Conservation (phyloP, 2,888 invertebrate species). For the Hypercompe scribonia region DNA sequence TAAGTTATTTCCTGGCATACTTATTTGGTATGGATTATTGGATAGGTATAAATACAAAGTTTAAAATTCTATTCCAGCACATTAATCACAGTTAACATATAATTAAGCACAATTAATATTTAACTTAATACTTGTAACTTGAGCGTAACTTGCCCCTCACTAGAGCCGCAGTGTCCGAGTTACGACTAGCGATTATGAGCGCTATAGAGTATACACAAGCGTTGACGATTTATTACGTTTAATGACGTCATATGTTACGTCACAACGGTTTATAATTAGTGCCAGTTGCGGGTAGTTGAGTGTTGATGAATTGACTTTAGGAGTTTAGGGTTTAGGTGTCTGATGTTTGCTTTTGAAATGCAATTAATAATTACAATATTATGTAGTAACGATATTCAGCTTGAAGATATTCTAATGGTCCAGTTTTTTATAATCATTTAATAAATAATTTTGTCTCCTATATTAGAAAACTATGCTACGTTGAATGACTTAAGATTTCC, state of each 20-base stretch:
- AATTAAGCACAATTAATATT: background rate
- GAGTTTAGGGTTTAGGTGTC: constrained; percentile 18
- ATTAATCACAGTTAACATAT: background rate
- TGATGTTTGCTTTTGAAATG: constrained; percentile 3
- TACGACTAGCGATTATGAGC: constrained; percentile 75
- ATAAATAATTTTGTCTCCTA: background rate
- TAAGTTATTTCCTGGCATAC: background rate
- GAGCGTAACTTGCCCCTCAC: constrained; percentile 14
- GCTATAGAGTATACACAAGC: constrained; percentile 64
- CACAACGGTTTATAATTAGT: constrained; percentile 38
- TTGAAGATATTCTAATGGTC: background rate
- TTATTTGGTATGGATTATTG: background rate
- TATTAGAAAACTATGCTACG: background rate
- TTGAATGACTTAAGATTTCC: background rate
- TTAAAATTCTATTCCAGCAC: background rate
- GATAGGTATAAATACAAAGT: background rate
- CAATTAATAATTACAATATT: background rate
- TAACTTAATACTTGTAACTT: background rate
- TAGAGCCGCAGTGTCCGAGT: constrained; percentile 53
- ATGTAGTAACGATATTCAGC: background rate
- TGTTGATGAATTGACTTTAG: constrained; percentile 30
- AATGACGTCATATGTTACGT: constrained; percentile 64
- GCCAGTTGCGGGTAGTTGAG: constrained; percentile 29
- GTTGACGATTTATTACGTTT: constrained; percentile 66
- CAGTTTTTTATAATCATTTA: background rate